A percentile compares a stretch with the other conserved stretches of the same genome.
These are phyloP conservation scores for Lasius fuliginosus DNA, from an alignment of 2,888 invertebrate species.

Conservation along the genomic window DNA sequence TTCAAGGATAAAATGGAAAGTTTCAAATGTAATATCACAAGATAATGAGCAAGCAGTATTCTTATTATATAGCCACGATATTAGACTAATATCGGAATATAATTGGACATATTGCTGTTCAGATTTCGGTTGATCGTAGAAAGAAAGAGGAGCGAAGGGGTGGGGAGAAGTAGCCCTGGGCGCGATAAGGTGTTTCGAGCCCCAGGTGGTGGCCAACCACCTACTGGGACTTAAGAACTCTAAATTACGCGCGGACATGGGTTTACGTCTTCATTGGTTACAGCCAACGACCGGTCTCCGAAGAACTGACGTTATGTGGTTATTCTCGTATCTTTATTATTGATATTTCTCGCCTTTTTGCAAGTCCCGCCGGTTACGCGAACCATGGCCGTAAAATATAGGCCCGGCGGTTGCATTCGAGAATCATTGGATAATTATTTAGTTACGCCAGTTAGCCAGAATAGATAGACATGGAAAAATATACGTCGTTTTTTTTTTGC, in stretches of 20 bases:
- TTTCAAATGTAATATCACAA: neutral
- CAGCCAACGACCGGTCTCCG: constrained; percentile 76
- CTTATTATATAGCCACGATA: neutral
- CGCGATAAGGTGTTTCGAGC: constrained; percentile 84
- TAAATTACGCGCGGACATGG: constrained; percentile 85
- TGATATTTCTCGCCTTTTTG: constrained; percentile 72
- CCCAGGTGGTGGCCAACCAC: constrained; percentile 84
- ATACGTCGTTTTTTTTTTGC: neutral
- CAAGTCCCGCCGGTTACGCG: constrained; percentile 42
- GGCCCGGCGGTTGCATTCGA: constrained; percentile 20
- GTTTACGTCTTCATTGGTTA: constrained; percentile 85
- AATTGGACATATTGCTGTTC: neutral
- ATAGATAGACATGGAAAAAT: neutral
- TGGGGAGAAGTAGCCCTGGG: constrained; percentile 72
- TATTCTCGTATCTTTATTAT: constrained; percentile 72
- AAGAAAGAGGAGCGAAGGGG: constrained; percentile 55
- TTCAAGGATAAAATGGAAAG: neutral
- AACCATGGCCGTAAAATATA: constrained; percentile 24
- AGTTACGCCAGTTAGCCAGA: neutral
- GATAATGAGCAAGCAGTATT: neutral
- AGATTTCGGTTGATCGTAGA: constrained; percentile 19
- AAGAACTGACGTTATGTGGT: constrained; percentile 72
- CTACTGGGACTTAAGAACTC: constrained; percentile 85
- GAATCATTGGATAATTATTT: constrained; percentile 31
- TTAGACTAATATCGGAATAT: constrained; percentile 12